Percentiles rank a stretch among this genome's conserved stretches.
Evolutionary conservation across 2,113 vertebrate genomes (phyloP).

Genomic region (Neoarius graeffei): DNA sequence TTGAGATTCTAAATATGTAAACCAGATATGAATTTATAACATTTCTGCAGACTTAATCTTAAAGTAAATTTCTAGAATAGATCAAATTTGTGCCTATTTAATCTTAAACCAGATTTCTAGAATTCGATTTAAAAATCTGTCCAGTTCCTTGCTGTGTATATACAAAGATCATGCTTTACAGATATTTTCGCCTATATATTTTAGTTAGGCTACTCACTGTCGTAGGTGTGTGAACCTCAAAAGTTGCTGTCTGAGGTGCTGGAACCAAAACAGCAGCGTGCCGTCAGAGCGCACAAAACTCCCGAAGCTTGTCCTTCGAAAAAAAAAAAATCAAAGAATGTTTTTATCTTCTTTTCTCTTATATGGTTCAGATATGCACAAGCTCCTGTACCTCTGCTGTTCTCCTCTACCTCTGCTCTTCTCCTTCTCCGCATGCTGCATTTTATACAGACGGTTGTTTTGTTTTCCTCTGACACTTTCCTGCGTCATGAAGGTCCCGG

Average conservation of each 20-base stretch:
- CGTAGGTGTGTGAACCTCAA: not conserved
- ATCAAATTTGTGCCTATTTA: not conserved
- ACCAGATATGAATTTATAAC: not conserved
- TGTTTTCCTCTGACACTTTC: conserved; percentile 59
- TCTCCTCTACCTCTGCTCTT: not conserved
- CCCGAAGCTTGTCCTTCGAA: not conserved
- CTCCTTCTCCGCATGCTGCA: conserved; percentile 48
- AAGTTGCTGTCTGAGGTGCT: conserved; percentile 65
- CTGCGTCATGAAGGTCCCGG: conserved; percentile 80
- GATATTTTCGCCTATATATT: not conserved
- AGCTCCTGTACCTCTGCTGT: not conserved
- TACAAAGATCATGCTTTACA: not conserved
- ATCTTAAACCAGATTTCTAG: not conserved
- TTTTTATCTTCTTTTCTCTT: conserved; percentile 15
- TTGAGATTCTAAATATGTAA: not conserved
- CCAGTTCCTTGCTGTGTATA: not conserved
- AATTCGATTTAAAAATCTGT: not conserved
- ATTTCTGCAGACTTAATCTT: not conserved
- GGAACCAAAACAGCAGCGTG: conserved; percentile 50
- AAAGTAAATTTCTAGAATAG: not conserved
- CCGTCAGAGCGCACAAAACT: not conserved
- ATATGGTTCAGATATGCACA: conserved; percentile 17
- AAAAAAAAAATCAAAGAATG: not conserved
- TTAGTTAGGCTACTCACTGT: not conserved
- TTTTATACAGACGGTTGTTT: conserved; percentile 73